A percentile compares a stretch with the other conserved stretches of the same genome.
Evolutionary conservation across 1,140 invertebrate species (phyloP).

Genomic region (Aethina tumida): DNA sequence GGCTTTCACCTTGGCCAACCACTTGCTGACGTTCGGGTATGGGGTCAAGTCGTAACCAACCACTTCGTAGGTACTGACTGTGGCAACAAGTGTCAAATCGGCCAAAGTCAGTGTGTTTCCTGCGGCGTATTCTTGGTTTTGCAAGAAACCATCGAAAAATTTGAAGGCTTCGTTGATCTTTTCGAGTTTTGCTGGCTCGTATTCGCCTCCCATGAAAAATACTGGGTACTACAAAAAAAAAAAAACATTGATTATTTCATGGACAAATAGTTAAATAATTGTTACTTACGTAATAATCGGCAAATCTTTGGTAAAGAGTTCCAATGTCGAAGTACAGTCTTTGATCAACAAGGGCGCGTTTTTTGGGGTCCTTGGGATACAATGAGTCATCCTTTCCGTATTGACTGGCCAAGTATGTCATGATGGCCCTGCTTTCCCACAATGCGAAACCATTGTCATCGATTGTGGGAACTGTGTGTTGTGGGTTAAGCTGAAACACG

Average conservation of each 20-base stretch:
- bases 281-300: conserved; percentile 51
- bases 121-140: conserved; percentile 52
- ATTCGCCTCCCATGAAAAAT: conserved; percentile 51
- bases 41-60: conserved; percentile 53
- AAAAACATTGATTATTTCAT: background rate
- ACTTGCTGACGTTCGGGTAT: conserved; percentile 55
- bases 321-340: conserved; percentile 66
- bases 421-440: conserved; percentile 63
- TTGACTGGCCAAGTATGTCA: conserved; percentile 57
- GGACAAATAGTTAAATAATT: conserved; percentile 11
- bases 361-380: conserved; percentile 63
- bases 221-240: conserved; percentile 52
- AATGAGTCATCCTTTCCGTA: conserved; percentile 62
- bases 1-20: conserved; percentile 58
- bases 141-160: conserved; percentile 58
- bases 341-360: conserved; percentile 60
- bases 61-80: conserved; percentile 55
- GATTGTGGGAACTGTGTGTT: conserved; percentile 59
- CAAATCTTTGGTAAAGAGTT: conserved; percentile 52
- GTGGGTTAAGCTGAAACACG: conserved; percentile 50
- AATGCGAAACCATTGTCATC: conserved; percentile 56
- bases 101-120: conserved; percentile 63
- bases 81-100: conserved; percentile 51
- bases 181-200: conserved; percentile 51
- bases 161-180: conserved; percentile 52